Base-by-base conservation (phyloP, 2,888 invertebrate genomes). In the Ferdinandea cuprea region DNA sequence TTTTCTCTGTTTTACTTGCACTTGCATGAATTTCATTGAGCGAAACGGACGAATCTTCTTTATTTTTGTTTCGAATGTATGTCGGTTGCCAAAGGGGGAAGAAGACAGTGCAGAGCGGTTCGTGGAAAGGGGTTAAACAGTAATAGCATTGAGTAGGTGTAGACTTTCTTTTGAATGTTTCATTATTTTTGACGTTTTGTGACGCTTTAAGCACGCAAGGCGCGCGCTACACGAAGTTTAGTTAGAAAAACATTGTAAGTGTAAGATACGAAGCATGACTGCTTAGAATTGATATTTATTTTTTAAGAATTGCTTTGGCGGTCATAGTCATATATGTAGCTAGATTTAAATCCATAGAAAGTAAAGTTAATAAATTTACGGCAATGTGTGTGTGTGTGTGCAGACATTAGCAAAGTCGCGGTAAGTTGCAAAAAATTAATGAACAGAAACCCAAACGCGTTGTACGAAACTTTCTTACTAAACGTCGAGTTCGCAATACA, bases 11-110 rank as follows among this genome's bases (percentile, higher is more conserved):
- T 78, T 83, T 44, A 83, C 83, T 83, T 83, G 72, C 78, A 83
- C 83, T 78, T 78, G 78, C 63, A 73, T 46, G 71, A 71, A 37
- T n/a, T 63, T 69, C 76, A 76, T 71, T 76, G 52, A 80, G 80
- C 80, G 80, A 69, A 69, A 69, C 80, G 65, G 56, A 59, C 66
- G 25, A 63, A 0, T 40, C 15, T 28, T 37, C 21, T 15, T 37
- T 25, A 25, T 25, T 2, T n/a, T n/a, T n/a, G n/a, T 35, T 1
- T 1, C 35, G 13, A 8, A 17, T 11, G 9, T 8, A 42, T 42
- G 44, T 44, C 9, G 44, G 44, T 44, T 44, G 37, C 32, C 5
- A n/a, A 17, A n/a, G 15, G 37, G 42, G 25, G 40, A 35, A 19
- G 28, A n/a, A 19, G 28, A n/a, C 30, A 13, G 8, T 19, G 37